phyloP scores from a whole-genome alignment of 2,113 vertebrate species.

The Corvus moneduloides region DNA sequence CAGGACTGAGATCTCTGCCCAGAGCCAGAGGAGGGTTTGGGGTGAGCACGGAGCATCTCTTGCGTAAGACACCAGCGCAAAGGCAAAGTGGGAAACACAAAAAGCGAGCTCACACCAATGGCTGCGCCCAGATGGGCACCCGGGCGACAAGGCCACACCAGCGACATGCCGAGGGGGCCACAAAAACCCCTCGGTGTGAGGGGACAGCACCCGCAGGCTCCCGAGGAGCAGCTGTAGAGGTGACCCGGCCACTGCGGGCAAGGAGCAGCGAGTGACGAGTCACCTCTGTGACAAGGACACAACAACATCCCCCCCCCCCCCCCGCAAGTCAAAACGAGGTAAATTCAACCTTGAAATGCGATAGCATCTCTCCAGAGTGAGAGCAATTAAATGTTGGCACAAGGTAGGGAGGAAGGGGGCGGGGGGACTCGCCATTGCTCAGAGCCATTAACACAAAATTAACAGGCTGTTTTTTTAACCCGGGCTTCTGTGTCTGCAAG shows the following conservation, averaged over 20 bases:
- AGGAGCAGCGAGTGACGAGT: neutral
- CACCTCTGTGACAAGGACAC: neutral
- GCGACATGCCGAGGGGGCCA: neutral
- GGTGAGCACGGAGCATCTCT: neutral
- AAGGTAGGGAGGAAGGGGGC: neutral
- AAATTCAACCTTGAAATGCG: constrained; percentile 23
- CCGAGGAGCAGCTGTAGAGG: neutral
- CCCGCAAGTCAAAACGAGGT: neutral
- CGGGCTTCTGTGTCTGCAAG: neutral
- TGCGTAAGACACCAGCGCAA: rapidly evolving
- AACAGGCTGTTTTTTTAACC: neutral
- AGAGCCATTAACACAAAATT: neutral
- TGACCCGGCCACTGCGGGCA: rapidly evolving
- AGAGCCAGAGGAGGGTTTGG: neutral
- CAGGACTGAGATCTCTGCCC: neutral
- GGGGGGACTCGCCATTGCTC: neutral
- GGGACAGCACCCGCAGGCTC: neutral
- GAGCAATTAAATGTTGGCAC: constrained; percentile 20
- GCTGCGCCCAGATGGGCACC: neutral
- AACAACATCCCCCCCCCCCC: too few species aligned
- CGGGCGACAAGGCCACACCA: rapidly evolving
- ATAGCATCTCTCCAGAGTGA: constrained; percentile 4
- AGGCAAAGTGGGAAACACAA: rapidly evolving
- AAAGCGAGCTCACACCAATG: rapidly evolving
- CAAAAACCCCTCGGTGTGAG: rapidly evolving